These are phyloP conservation scores for Todus mexicanus DNA, from an alignment of 2,797 vertebrate genomes.

Conservation along the genomic window DNA sequence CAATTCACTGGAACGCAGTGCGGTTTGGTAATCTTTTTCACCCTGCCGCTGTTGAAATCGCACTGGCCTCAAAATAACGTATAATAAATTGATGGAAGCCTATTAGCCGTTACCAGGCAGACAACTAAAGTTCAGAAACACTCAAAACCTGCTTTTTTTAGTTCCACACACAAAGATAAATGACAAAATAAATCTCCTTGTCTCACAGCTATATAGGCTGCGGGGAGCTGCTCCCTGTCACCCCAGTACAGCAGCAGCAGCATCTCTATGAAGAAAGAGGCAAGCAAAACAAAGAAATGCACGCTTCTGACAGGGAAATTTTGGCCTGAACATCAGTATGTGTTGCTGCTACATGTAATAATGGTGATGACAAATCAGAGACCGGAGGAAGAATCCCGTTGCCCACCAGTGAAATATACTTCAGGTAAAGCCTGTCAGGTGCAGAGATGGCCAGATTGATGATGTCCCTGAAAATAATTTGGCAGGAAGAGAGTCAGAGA, in stretches of 20 bases:
- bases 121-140: background rate
- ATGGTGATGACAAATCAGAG: background rate
- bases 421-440: background rate
- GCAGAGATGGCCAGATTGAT: background rate
- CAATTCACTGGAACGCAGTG: background rate
- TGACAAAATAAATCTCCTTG: background rate
- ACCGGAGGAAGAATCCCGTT: background rate
- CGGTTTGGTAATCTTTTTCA: background rate
- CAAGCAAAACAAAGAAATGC: background rate
- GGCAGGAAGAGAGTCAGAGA: background rate
- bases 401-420: background rate
- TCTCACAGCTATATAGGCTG: background rate
- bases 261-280: background rate
- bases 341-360: background rate
- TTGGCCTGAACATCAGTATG: accelerated
- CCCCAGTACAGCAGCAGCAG: background rate
- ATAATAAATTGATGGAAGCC: background rate
- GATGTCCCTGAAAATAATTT: background rate
- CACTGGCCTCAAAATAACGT: background rate
- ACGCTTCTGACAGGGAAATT: background rate
- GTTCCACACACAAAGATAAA: background rate
- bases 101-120: background rate
- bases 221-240: background rate
- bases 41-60: background rate
- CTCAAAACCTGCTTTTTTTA: background rate